Base-by-base conservation (phyloP, 2,888 invertebrate genomes). In the Leptopilina myrica region DNA sequence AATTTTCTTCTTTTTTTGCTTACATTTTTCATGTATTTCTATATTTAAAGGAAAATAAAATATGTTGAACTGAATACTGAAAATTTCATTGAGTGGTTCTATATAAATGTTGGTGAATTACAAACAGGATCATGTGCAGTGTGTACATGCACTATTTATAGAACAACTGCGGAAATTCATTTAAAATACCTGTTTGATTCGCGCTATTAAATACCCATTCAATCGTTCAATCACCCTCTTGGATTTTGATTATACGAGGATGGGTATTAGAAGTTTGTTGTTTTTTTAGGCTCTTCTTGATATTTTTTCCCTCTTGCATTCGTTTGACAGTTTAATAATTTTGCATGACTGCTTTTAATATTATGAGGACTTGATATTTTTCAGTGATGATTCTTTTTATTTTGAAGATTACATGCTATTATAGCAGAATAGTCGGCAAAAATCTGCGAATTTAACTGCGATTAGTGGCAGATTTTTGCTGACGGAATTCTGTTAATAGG, bases 121-220 rank as follows among this genome's bases (percentile, higher is more conserved):
- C 20, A 11, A 43, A 6, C 26, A 53, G 20, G 26, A 8, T 7
- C 69, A 53, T 8, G 33, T 14, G 53, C 4, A 12, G 20, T 20
- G 20, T 69, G 49, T 11, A 12, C 11, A 0, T 20, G 49, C 69
- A 20, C 49, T 69, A 69, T 69, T 69, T 69, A 69, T 69, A 69
- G 69, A 69, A 53, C 20, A 20, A 67, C 53, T 69, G 46, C 49
- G 26, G 53, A 69, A 69, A 69, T 26, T 69, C 69, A 53, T 69
- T 69, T n/a, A 69, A 62, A 62, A 69, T 69, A 69, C 69, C 69
- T 53, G 69, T 69, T 69, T 53, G 14, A 69, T 53, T 69, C 20
- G 69, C 53, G n/a, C 69, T 53, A 53, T 53, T 53, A 69, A 69
- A 69, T 46, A 49, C 12, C 43, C 46, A 67, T 67, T 67, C 12